Evolutionary conservation across 2,113 vertebrate species (phyloP).

Genomic region (Suncus etruscus): DNA sequence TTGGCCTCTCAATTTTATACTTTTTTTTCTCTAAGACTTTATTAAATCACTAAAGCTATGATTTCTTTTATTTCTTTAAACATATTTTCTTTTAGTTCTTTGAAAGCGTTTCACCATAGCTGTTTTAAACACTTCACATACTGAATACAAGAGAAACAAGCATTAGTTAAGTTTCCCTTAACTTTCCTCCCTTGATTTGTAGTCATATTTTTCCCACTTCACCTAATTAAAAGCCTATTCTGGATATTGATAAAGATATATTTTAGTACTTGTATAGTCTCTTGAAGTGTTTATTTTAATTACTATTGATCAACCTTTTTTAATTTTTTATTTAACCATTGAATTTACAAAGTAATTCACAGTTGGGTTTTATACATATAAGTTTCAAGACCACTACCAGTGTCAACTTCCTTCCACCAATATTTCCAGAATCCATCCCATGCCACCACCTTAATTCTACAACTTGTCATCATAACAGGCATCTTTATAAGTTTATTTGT

Average conservation of each 20-base stretch:
- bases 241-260: neutral
- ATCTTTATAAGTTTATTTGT: no score
- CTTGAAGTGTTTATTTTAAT: neutral
- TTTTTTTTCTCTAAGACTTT: neutral
- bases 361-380: no score
- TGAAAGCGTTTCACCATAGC: neutral
- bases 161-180: neutral
- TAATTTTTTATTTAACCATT: no score
- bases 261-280: neutral
- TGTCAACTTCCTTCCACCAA: no score
- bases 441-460: no score
- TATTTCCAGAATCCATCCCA: no score
- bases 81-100: constrained; percentile 11
- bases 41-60: neutral
- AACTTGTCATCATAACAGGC: no score
- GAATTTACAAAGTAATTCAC: no score
- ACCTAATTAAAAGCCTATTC: neutral
- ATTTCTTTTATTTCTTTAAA: constrained; percentile 13
- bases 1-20: neutral
- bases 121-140: neutral
- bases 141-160: neutral
- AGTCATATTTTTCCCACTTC: neutral
- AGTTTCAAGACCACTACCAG: no score
- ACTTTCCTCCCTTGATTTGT: neutral
- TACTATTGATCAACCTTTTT: no score